phyloP scores from a whole-genome alignment of 2,113 vertebrate species.

The Condylura cristata region DNA sequence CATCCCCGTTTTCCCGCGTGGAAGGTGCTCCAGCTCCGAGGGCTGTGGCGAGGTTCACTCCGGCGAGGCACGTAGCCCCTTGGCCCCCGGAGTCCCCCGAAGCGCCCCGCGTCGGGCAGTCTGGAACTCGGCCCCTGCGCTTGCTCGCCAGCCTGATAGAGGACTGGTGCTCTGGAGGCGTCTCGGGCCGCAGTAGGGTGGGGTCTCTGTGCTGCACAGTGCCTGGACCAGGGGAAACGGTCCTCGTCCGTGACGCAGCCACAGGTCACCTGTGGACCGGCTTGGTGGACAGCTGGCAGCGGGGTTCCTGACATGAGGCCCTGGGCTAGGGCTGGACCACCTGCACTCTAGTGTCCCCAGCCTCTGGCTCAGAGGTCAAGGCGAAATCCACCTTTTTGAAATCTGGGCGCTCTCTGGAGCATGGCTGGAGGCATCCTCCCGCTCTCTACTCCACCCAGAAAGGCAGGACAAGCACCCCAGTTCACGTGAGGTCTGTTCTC shows the following conservation, averaged over 20 bases:
- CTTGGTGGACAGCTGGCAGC: too few relatives aligned
- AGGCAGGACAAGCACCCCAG: background rate
- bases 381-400: background rate
- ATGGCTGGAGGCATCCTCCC: background rate
- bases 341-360: background rate
- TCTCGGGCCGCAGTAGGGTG: too few relatives aligned
- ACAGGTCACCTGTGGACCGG: too few relatives aligned
- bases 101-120: too few relatives aligned
- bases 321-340: background rate
- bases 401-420: rapidly evolving
- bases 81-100: too few relatives aligned
- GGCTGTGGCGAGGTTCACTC: background rate
- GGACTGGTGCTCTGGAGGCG: too few relatives aligned
- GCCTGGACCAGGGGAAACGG: too few relatives aligned
- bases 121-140: too few relatives aligned
- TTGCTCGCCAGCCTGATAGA: too few relatives aligned
- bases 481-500: background rate
- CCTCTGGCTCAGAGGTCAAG: background rate
- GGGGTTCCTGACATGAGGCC: background rate
- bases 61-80: background rate
- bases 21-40: background rate
- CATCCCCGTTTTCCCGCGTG: background rate
- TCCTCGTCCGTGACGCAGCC: too few relatives aligned
- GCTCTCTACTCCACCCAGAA: background rate
- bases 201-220: too few relatives aligned